Evolutionary conservation across 2,888 invertebrate genomes (phyloP).

Genomic region (Gryllus longicercus): DNA sequence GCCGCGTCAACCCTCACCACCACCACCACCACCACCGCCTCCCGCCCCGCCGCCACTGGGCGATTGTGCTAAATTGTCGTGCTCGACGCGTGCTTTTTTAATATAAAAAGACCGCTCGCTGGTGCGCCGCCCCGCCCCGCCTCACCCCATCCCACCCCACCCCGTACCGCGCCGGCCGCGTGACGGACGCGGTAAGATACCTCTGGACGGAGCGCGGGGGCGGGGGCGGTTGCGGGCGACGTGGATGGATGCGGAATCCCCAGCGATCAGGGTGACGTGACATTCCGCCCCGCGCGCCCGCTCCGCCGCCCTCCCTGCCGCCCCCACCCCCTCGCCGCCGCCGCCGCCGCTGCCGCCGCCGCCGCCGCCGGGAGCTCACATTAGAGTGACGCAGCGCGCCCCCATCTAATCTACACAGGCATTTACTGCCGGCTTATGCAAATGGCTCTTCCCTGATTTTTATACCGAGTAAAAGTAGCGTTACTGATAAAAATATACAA

Average conservation of each 20-base stretch:
- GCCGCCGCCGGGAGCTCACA: not conserved
- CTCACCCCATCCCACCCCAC: not conserved
- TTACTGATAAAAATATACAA: constrained; percentile 36
- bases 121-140: not conserved
- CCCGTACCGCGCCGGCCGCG: not conserved
- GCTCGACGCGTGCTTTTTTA: too few relatives aligned
- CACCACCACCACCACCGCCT: too few relatives aligned
- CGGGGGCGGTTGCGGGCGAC: not conserved
- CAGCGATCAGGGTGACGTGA: constrained; percentile 19
- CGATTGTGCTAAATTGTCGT: too few relatives aligned
- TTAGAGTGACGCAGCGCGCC: not conserved
- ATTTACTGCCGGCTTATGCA: constrained; percentile 35
- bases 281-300: not conserved
- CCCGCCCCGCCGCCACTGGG: too few relatives aligned
- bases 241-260: constrained; percentile 21
- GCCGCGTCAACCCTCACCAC: too few relatives aligned
- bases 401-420: constrained; percentile 34
- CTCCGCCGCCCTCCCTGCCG: constrained; percentile 12
- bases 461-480: constrained; percentile 28
- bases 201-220: not conserved
- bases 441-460: constrained; percentile 32
- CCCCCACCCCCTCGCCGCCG: too few relatives aligned
- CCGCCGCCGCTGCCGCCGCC: too few relatives aligned
- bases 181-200: not conserved
- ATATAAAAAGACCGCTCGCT: too few relatives aligned